phyloP scores from a whole-genome alignment of 2,113 vertebrate genomes.

The Gasterosteus nipponicus region DNA sequence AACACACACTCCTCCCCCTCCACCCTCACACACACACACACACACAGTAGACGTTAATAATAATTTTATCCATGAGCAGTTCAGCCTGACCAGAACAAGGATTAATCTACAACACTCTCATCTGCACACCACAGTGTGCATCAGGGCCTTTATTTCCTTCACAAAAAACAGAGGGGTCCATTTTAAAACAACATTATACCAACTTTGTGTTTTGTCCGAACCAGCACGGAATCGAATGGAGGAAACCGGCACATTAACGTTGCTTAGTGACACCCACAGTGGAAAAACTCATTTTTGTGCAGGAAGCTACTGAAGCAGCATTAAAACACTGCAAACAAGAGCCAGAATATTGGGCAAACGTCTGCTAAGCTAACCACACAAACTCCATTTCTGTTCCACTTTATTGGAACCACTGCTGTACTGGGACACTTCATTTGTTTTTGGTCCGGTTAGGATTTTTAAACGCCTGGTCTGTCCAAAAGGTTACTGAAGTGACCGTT shows the following conservation, averaged over 20 bases:
- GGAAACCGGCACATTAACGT: constrained; percentile 67
- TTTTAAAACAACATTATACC: constrained; percentile 47
- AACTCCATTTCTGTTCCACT: constrained; percentile 17
- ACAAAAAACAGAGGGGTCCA: constrained; percentile 56
- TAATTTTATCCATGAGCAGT: constrained; percentile 38
- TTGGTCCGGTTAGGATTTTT: constrained; percentile 16
- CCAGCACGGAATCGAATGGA: constrained; percentile 63
- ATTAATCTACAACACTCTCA: constrained; percentile 43
- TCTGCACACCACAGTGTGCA: constrained; percentile 41
- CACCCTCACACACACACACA: not conserved
- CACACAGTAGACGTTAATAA: constrained; percentile 31
- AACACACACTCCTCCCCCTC: constrained; percentile 7
- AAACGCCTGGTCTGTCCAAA: constrained; percentile 17
- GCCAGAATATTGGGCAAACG: constrained; percentile 61
- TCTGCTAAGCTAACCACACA: constrained; percentile 50
- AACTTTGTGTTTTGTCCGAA: constrained; percentile 60
- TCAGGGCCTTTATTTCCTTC: constrained; percentile 55
- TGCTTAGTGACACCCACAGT: constrained; percentile 70
- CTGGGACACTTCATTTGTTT: constrained; percentile 3
- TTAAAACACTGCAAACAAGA: constrained; percentile 75
- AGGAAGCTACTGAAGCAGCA: constrained; percentile 67
- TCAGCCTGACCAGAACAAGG: constrained; percentile 31
- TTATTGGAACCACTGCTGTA: constrained; percentile 15
- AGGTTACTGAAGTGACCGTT: constrained; percentile 27
- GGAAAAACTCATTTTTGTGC: constrained; percentile 75